These are phyloP conservation scores for Narcine bancroftii DNA, from an alignment of 2,113 vertebrate species.

Conservation along the genomic window DNA sequence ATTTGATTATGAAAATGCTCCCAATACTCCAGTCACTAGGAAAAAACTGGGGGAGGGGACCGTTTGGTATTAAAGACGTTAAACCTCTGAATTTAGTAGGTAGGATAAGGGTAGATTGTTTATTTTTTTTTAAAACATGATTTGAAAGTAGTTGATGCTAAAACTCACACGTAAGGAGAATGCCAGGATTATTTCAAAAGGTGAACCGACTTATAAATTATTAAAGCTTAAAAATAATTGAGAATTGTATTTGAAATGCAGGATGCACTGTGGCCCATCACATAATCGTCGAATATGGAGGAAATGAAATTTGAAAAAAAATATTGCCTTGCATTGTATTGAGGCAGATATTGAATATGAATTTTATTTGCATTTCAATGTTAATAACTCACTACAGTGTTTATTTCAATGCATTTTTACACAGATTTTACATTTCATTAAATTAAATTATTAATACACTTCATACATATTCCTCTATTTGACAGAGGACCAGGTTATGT, in stretches of 20 bases:
- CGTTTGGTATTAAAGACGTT: not conserved
- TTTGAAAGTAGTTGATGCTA: conserved; percentile 33
- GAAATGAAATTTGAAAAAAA: conserved; percentile 34
- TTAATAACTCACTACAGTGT: conserved; percentile 33
- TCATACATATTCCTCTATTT: conserved; percentile 36
- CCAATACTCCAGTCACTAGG: not conserved
- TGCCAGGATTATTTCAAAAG: conserved; percentile 31
- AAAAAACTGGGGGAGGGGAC: not conserved
- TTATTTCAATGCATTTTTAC: conserved; percentile 36
- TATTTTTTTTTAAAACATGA: conserved; percentile 20
- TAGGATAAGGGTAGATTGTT: not conserved
- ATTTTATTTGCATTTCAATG: conserved; percentile 37
- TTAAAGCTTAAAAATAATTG: conserved; percentile 38
- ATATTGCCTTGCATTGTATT: not conserved
- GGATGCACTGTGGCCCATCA: conserved; percentile 25
- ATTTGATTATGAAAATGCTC: not conserved
- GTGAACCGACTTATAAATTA: conserved; percentile 37
- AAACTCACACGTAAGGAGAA: conserved; percentile 34
- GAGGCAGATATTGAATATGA: conserved; percentile 35
- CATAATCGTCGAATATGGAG: conserved; percentile 24
- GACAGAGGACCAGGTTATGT: conserved; percentile 19
- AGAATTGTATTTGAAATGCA: conserved; percentile 35
- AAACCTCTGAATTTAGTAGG: not conserved
- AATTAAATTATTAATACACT: conserved; percentile 35
- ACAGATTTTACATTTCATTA: conserved; percentile 36